These are phyloP conservation scores for Bubalus kerabau DNA, from an alignment of 2,113 vertebrate genomes.

Conservation along the genomic window DNA sequence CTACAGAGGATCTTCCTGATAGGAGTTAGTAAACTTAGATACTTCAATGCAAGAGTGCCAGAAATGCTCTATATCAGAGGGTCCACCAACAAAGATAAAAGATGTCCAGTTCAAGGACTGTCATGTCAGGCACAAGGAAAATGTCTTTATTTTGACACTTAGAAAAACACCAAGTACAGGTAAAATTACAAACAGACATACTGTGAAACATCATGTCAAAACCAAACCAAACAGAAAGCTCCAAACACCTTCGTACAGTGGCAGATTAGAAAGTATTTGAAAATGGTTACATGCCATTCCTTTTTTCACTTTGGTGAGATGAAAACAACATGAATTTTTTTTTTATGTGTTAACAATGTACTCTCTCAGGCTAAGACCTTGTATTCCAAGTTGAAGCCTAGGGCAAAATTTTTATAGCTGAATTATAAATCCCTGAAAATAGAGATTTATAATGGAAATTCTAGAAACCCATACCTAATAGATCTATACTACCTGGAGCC, in stretches of 20 bases:
- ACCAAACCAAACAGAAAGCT: background rate
- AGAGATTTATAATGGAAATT: constrained; percentile 78
- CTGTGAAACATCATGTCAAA: constrained; percentile 29
- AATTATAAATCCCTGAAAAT: constrained; percentile 77
- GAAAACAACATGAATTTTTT: constrained; percentile 69
- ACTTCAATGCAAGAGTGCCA: background rate
- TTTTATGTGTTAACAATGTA: constrained; percentile 70
- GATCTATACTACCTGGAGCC: constrained; percentile 55
- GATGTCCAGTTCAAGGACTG: background rate
- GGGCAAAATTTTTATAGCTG: constrained; percentile 74
- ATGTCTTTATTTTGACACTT: background rate
- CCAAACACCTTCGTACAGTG: background rate
- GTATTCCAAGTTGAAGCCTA: constrained; percentile 68
- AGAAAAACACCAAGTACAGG: background rate
- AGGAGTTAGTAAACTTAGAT: background rate
- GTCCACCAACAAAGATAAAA: background rate
- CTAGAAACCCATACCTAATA: constrained; percentile 66
- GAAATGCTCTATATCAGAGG: background rate
- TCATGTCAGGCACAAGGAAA: background rate
- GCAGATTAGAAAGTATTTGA: constrained; percentile 36
- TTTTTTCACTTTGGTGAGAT: constrained; percentile 50
- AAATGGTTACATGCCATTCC: constrained; percentile 21
- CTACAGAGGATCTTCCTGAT: background rate
- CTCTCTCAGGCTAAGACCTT: constrained; percentile 65
- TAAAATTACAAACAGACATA: constrained; percentile 31